phyloP scores from a whole-genome alignment of 2,113 vertebrate species.

The Limnothrissa miodon region DNA sequence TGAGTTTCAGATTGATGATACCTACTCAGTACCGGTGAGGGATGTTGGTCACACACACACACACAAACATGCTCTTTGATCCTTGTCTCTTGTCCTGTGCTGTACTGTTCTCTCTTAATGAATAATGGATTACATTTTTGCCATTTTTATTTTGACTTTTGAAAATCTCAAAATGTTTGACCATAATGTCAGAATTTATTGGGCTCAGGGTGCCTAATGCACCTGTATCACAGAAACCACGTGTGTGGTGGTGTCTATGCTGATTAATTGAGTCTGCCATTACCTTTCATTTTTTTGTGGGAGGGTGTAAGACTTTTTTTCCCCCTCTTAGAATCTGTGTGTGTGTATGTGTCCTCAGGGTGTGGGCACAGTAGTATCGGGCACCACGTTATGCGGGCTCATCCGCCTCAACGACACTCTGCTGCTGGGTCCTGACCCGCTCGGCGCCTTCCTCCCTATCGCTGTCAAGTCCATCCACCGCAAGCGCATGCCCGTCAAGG shows the following conservation, averaged over 20 bases:
- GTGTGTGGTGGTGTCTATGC: too few relatives aligned
- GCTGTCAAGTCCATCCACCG: constrained; percentile 94
- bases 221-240: too few relatives aligned
- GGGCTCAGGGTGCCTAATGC: too few relatives aligned
- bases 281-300: neutral
- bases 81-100: neutral
- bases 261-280: neutral
- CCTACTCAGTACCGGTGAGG: constrained; percentile 92
- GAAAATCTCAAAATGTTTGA: too few relatives aligned
- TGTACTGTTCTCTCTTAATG: too few relatives aligned
- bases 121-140: too few relatives aligned
- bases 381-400: constrained; percentile 87
- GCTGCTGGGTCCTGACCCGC: constrained; percentile 87
- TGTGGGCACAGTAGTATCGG: constrained; percentile 93
- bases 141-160: too few relatives aligned
- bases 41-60: neutral
- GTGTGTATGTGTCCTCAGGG: constrained; percentile 70
- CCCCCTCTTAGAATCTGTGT: neutral
- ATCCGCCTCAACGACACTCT: constrained; percentile 91
- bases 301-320: too few relatives aligned
- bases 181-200: too few relatives aligned
- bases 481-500: constrained; percentile 92
- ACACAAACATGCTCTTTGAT: neutral
- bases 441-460: constrained; percentile 88
- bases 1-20: constrained; percentile 96